phyloP scores from a whole-genome alignment of 2,797 vertebrate genomes.

The Gephyroberyx darwinii region DNA sequence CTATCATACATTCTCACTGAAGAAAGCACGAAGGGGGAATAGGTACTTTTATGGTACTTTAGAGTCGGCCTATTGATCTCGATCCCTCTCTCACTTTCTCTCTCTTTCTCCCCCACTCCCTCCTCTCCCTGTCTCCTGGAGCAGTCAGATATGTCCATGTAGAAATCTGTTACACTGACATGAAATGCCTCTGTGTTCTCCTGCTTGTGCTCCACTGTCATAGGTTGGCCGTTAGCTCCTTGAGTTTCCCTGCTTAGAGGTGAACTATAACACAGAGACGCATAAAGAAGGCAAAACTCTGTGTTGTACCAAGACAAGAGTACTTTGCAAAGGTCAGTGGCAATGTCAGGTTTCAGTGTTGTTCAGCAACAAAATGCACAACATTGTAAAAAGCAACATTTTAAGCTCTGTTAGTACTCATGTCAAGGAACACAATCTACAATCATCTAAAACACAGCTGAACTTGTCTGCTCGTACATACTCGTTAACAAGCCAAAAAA shows the following conservation, averaged over 20 bases:
- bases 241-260: slow-evolving; percentile 27
- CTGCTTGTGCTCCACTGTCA: slow-evolving; percentile 43
- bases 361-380: background rate
- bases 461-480: slow-evolving; percentile 24
- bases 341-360: background rate
- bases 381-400: slow-evolving; percentile 7
- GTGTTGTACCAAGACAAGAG: background rate
- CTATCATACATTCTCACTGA: slow-evolving; percentile 79
- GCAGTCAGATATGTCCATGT: slow-evolving; percentile 46
- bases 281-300: slow-evolving; percentile 4
- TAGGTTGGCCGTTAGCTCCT: slow-evolving; percentile 25
- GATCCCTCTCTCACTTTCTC: slow-evolving; percentile 35
- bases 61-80: slow-evolving; percentile 55
- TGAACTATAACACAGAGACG: slow-evolving; percentile 17
- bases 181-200: slow-evolving; percentile 50
- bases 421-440: background rate
- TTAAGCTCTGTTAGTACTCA: slow-evolving; percentile 23
- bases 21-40: slow-evolving; percentile 55
- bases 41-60: slow-evolving; percentile 52
- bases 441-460: background rate
- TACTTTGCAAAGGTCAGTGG: background rate
- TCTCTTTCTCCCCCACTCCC: slow-evolving; percentile 14
- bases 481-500: slow-evolving; percentile 28
- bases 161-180: slow-evolving; percentile 57
- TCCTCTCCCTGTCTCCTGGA: slow-evolving; percentile 33